Base-by-base conservation (phyloP, 2,888 invertebrate genomes). In the Eupithecia inturbata region DNA sequence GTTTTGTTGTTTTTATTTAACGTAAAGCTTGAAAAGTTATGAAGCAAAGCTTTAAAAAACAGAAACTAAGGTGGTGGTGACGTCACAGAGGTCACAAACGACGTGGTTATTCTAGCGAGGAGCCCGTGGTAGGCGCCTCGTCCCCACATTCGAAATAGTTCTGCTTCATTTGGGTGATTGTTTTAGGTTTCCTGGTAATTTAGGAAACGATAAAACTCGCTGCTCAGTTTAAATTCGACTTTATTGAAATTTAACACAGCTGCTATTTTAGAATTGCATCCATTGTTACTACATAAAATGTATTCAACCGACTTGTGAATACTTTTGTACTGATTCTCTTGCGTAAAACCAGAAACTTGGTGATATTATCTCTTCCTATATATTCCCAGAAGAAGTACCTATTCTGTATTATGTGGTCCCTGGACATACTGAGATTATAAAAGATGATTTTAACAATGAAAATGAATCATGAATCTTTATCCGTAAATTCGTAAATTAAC, bases 121-220 rank as follows among this genome's bases (percentile, higher is more conserved):
- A 22, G 22, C 10, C 19, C 33, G 14, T 63, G 12, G 76, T 76
- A 73, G 60, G 64, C 16, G 72, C 19, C 10, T 6, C 53, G 36
- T 64, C n/a, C 63, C 33, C n/a, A 19, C 63, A 71, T 68, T 72
- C 31, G 60, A 77, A 77, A 72, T 74, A 77, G 72, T 72, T 70
- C 70, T 70, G 70, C 70, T 72, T 77, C 72, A 72, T 74, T 72
- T 74, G 28, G 71, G 70, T 60, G 72, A 72, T 76, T 70, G 76
- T 76, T 77, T 68, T 74, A 74, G 66, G 57, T 72, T 74, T 77
- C 71, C 74, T 70, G 67, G 76, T 72, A 72, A 74, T 77, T 72
- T 74, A 74, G 76, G 71, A 74, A 74, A 71, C 72, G 16, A 66
- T 74, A 70, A 77, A 72, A 74, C 57, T 70, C 33, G 45, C n/a